Conservation (phyloP, 2,113 vertebrate genomes). For the Chionis minor region DNA sequence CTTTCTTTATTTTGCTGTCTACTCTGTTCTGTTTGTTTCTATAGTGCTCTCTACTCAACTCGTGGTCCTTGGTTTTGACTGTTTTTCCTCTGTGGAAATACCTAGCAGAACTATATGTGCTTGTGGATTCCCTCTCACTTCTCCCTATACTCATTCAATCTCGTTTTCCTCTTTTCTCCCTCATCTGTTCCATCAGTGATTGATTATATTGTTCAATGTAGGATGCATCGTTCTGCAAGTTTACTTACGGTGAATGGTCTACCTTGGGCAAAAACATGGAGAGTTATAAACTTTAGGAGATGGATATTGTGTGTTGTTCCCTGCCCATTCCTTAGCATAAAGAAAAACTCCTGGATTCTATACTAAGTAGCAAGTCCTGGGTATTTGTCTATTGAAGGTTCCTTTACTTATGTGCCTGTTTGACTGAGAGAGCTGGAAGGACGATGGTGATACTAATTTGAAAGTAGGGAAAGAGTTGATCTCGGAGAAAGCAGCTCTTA, state of each 20-base stretch:
- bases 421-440: not conserved
- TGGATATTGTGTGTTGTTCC: not conserved
- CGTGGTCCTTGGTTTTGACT: not conserved
- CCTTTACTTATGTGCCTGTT: not conserved
- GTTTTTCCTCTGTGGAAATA: not conserved
- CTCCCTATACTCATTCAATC: rapidly evolving
- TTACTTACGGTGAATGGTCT: not conserved
- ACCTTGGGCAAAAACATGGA: not conserved
- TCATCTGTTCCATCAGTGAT: not conserved
- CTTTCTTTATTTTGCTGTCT: not conserved
- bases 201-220: not conserved
- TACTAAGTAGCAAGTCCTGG: not conserved
- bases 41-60: not conserved
- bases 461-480: not conserved
- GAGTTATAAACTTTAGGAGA: not conserved
- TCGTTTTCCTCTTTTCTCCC: not conserved
- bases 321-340: not conserved
- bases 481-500: not conserved
- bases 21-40: not conserved
- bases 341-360: not conserved
- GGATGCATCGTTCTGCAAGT: not conserved
- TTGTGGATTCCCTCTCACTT: not conserved
- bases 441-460: not conserved
- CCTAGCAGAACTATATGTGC: rapidly evolving
- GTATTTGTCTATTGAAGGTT: not conserved